A percentile compares a stretch with the other conserved stretches of the same genome.
Conservation (phyloP, 2,797 vertebrate species). For the Macropodus opercularis region DNA sequence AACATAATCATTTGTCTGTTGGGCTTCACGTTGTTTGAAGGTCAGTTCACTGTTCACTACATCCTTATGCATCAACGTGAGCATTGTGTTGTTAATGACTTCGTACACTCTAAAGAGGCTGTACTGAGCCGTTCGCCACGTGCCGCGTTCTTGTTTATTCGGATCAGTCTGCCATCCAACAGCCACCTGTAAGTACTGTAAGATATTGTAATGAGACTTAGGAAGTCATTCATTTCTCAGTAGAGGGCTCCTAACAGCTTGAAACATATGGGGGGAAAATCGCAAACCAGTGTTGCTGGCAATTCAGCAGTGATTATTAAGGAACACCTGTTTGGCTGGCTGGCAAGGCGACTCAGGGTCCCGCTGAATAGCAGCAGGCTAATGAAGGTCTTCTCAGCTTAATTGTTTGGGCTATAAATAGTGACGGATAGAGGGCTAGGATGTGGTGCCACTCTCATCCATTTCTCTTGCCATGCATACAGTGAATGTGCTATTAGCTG, state of each 20-base stretch:
- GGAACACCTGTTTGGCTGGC: slow-evolving; percentile 85
- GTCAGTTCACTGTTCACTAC: no score
- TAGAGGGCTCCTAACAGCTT: slow-evolving; percentile 75
- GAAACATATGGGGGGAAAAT: slow-evolving; percentile 82
- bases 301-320: slow-evolving; percentile 82
- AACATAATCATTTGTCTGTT: no score
- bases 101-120: not conserved
- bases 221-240: slow-evolving; percentile 74
- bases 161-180: slow-evolving; percentile 50
- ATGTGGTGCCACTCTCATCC: slow-evolving; percentile 36
- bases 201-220: slow-evolving; percentile 67
- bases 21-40: no score
- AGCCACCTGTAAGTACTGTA: slow-evolving; percentile 63
- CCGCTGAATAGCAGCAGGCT: slow-evolving; percentile 81
- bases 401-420: slow-evolving; percentile 87
- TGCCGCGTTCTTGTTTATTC: slow-evolving; percentile 27
- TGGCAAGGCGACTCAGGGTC: slow-evolving; percentile 80
- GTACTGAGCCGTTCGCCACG: slow-evolving; percentile 18
- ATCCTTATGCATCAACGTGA: no score
- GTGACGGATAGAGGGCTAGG: slow-evolving; percentile 64
- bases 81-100: not conserved
- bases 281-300: slow-evolving; percentile 79
- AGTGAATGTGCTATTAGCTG: slow-evolving; percentile 40
- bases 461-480: slow-evolving; percentile 48
- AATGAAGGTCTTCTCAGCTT: slow-evolving; percentile 85